Evolutionary conservation across 1,140 invertebrate species (phyloP).

Genomic region (Paralvinella palmiformis): DNA sequence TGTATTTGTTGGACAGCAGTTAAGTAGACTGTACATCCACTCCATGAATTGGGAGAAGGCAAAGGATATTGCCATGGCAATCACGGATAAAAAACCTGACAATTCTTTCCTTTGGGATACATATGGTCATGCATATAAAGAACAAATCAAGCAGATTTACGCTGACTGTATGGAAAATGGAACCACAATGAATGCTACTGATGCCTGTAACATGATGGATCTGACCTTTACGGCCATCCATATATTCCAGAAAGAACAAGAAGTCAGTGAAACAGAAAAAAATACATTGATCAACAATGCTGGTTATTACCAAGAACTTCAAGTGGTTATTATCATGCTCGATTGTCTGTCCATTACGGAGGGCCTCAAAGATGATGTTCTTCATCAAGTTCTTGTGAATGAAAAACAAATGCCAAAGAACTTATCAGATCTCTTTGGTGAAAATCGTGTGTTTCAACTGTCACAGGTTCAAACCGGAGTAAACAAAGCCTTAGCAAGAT

Average conservation of each 20-base stretch:
- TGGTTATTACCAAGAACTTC: slow-evolving; percentile 24
- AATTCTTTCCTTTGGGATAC: slow-evolving; percentile 30
- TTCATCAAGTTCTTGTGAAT: slow-evolving; percentile 23
- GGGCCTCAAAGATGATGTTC: slow-evolving; percentile 8
- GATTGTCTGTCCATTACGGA: slow-evolving; percentile 2
- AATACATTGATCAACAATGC: slow-evolving; percentile 18
- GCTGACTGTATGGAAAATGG: not conserved
- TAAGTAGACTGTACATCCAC: slow-evolving; percentile 27
- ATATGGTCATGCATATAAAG: slow-evolving; percentile 25
- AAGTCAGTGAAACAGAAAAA: slow-evolving; percentile 20
- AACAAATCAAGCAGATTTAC: slow-evolving; percentile 19
- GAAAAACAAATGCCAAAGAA: slow-evolving; percentile 6
- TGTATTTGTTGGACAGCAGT: slow-evolving; percentile 27
- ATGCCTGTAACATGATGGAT: slow-evolving; percentile 13
- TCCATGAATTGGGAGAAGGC: slow-evolving; percentile 25
- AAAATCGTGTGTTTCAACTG: slow-evolving; percentile 12
- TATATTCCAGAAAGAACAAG: slow-evolving; percentile 24
- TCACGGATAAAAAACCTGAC: slow-evolving; percentile 17
- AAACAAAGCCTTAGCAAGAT: slow-evolving; percentile 12
- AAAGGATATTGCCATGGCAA: slow-evolving; percentile 22
- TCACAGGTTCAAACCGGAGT: slow-evolving; percentile 17
- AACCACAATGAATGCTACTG: slow-evolving; percentile 9
- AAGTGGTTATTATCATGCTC: slow-evolving; percentile 15
- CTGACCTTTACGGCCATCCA: slow-evolving; percentile 18
- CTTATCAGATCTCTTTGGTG: slow-evolving; percentile 7